Evolutionary conservation across 2,888 invertebrate species (phyloP).

Genomic region (Tetropium fuscum): DNA sequence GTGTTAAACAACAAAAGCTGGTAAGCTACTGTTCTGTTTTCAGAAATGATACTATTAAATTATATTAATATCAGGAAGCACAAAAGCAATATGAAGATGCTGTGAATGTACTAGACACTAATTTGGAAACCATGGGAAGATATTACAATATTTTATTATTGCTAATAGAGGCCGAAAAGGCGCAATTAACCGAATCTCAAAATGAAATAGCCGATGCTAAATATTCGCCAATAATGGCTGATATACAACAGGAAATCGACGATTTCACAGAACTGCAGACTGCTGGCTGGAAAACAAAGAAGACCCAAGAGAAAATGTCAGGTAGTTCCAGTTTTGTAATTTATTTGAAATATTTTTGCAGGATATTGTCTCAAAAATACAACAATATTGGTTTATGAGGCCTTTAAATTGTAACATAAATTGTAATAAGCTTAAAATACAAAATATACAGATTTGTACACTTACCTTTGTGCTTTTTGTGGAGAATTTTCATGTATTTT

Average conservation of each 20-base stretch:
- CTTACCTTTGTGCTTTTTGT: constrained; percentile 6
- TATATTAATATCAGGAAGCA: constrained; percentile 45
- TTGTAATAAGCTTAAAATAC: neutral
- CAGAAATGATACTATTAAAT: neutral
- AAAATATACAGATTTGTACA: constrained; percentile 11
- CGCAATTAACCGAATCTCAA: constrained; percentile 47
- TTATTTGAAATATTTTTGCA: constrained; percentile 31
- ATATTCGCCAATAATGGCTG: constrained; percentile 43
- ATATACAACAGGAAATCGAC: constrained; percentile 47
- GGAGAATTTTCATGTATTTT: constrained; percentile 23
- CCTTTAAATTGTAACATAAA: neutral
- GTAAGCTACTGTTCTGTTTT: constrained; percentile 34
- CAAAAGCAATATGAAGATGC: constrained; percentile 52
- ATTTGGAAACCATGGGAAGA: constrained; percentile 45
- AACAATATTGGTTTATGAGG: constrained; percentile 16
- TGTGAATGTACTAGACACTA: constrained; percentile 47
- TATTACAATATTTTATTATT: constrained; percentile 47
- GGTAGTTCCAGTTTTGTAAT: constrained; percentile 37
- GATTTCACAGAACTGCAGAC: constrained; percentile 47
- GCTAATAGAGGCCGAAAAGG: constrained; percentile 50
- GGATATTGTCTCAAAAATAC: constrained; percentile 26
- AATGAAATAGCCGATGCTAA: constrained; percentile 45
- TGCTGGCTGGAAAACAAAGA: constrained; percentile 49
- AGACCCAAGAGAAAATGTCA: constrained; percentile 43
- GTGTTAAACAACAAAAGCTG: constrained; percentile 51